phyloP scores from a whole-genome alignment of 2,797 vertebrate genomes.

The Hypotaenidia philippensis region DNA sequence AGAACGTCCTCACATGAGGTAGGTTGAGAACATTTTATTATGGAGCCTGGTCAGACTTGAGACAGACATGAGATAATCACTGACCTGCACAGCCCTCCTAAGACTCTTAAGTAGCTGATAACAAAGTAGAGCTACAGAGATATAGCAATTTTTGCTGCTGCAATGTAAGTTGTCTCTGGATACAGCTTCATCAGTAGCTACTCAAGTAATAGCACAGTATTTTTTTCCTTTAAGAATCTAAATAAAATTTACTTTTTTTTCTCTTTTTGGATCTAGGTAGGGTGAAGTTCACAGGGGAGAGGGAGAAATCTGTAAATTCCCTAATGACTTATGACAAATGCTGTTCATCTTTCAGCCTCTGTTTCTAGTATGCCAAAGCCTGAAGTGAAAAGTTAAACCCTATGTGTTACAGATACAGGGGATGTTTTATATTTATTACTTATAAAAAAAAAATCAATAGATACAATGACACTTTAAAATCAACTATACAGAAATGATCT shows the following conservation, averaged over 20 bases:
- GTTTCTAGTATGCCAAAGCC: not conserved
- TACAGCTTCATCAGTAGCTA: not conserved
- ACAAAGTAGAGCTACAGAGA: not conserved
- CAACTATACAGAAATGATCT: not conserved
- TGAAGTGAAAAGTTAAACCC: not conserved
- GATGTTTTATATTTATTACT: not conserved
- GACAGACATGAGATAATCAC: not conserved
- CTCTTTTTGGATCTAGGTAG: not conserved
- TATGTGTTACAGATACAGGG: not conserved
- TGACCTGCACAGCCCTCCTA: not conserved
- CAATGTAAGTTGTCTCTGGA: not conserved
- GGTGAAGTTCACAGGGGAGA: not conserved
- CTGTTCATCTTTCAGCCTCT: not conserved
- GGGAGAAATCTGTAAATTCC: not conserved
- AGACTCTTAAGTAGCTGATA: not conserved
- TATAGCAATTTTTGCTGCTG: not conserved
- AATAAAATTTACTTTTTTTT: conserved; percentile 13
- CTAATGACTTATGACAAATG: not conserved
- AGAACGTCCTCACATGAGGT: not conserved
- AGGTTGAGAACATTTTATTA: not conserved
- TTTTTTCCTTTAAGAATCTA: not conserved
- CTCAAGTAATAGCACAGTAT: not conserved
- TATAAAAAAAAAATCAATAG: not conserved
- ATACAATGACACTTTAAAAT: not conserved
- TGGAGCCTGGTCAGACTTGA: not conserved